Base-by-base conservation (phyloP, 2,888 invertebrate genomes). In the Cantharis rufa region DNA sequence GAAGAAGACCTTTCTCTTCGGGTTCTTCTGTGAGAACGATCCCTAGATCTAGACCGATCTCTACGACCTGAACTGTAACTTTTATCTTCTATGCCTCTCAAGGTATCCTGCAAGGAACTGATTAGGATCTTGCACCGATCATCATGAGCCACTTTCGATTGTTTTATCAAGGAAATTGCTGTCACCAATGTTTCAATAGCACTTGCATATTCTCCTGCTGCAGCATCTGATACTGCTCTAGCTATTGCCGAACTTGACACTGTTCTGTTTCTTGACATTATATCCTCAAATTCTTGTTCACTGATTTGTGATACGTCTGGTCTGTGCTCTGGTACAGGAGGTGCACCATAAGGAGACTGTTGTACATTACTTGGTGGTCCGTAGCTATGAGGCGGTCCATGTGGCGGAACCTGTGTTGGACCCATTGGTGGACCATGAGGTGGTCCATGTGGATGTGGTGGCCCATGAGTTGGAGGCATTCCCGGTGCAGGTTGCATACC, bases 111-210 rank as follows among this genome's bases (percentile, higher is more conserved):
- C 2, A 99, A 91, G 0, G 98, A 98, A 83, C 96, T 97, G 82
- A 99, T 98, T 74, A 99, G 90, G 83, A 99, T 98, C 90, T 98
- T 98, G 90, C 99, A 99, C 63, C 99, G 92, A 87, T 99, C 99
- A 88, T 99, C 99, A 83, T 94, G 94, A 0, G 97, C 95, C 68
- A 97, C 96, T 89, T 91, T 89, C 74, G 98, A 98, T 90, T 99
- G 98, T 88, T 98, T 98, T 83, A 99, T 99, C 75, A 99, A 91
- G 10, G 98, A 98, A 84, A 99, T 98, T 9, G 99, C 99, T 0
- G 99, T 99, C 77, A 98, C 98, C 80, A 99, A 91, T 3, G 99
- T 99, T 90, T 99, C 99, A 80, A 99, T 98, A 70, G 99, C 99
- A 88, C 97, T 97, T 1, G 97, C 97, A 89, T 96, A 98, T 89